Evolutionary conservation across 2,888 invertebrate species (phyloP), one percentile per base, ranked within the genome.

Genomic region (Lathronympha strigana): DNA sequence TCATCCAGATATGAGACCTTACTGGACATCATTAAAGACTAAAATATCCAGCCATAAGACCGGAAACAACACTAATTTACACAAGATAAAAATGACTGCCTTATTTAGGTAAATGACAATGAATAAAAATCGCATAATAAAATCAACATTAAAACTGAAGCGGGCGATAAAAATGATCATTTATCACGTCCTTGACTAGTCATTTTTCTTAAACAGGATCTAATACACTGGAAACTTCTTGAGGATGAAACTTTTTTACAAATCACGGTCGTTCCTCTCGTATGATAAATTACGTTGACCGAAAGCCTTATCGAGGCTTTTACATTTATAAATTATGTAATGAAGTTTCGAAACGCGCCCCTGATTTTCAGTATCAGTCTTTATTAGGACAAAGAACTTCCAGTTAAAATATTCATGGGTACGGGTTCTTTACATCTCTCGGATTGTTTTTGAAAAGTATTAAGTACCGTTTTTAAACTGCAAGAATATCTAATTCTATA

Each of bases 251-350:
- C 82, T 88, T 89, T 89, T 84, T 77, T 76, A 78, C 84, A 78
- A 87, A 85, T 89, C 88, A 88, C 78, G 77, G 73, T 68, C 71
- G 74, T 73, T 75, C 72, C 76, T 76, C 74, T 73, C 68, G 69
- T 75, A 81, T 84, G 84, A 87, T 90, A 84, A 88, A 89, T 88
- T 82, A 84, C 82, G 78, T 76, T 76, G 71, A 70, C 71, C 68
- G 71, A 70, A 73, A 73, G 50, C 66, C 58, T 66, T 61, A 66
- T 66, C 66, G 47, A 47, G 38, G 66, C 45, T 66, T 60, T 66
- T 61, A 40, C 50, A 50, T 51, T 64, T 55, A 50, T 57, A 57
- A 63, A 63, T 66, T 60, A 47, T 66, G 17, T 28, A 47, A 66
- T 60, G 58, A 43, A 63, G 58, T 49, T 45, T 36, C 47, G n/a